phyloP scores from a whole-genome alignment of 2,113 vertebrate genomes.

The Triplophysa siluroides region DNA sequence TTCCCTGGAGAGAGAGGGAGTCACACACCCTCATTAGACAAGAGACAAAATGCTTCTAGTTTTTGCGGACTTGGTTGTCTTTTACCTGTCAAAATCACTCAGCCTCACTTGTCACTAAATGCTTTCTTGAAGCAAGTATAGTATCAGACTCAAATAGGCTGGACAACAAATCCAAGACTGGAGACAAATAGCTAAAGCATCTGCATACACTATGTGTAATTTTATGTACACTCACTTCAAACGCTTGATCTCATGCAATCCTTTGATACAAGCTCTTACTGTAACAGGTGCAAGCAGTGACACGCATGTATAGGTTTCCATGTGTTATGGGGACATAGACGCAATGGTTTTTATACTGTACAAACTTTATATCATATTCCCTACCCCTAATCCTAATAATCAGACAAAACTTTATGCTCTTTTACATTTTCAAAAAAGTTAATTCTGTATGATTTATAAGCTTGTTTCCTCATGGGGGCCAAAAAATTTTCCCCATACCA shows the following conservation, averaged over 20 bases:
- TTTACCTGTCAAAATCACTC: slow-evolving; percentile 45
- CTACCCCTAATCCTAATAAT: no score
- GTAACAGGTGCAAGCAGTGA: slow-evolving; percentile 64
- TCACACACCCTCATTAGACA: slow-evolving; percentile 14
- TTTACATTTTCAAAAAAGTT: no score
- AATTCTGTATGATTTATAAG: no score
- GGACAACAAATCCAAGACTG: not conserved
- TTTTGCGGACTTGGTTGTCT: slow-evolving; percentile 27
- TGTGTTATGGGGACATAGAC: no score
- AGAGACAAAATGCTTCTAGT: slow-evolving; percentile 37
- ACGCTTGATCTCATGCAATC: not conserved
- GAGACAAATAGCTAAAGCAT: no score
- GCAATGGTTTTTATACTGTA: no score
- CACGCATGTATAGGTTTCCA: no score
- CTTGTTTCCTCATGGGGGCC: no score
- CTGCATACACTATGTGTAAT: not conserved
- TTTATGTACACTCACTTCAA: not conserved
- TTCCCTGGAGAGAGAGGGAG: slow-evolving; percentile 55
- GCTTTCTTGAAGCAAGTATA: not conserved
- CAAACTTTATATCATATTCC: no score
- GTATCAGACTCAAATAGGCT: no score
- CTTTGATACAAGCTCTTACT: not conserved
- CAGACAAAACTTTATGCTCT: no score
- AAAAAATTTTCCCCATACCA: no score
- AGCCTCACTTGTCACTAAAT: slow-evolving; percentile 16